Evolutionary conservation across 1,140 invertebrate genomes (phyloP), one percentile per base, ranked within the genome.

Genomic region (Drosophila trapezifrons): DNA sequence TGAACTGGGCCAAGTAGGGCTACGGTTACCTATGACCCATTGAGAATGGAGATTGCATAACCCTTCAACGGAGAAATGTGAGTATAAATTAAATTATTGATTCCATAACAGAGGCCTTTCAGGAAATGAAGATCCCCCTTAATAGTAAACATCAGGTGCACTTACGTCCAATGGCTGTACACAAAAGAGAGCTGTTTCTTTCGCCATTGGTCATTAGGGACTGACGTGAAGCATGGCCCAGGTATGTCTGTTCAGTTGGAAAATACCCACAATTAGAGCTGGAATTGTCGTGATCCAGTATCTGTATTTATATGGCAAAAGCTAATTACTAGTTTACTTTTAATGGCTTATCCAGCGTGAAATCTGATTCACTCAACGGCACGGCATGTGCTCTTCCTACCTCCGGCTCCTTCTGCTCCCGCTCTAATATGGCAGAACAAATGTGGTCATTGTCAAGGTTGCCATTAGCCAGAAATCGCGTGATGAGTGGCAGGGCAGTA

Each of bases 261-360:
- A 78, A 82, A 75, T 75, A 63, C 64, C 69, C 10, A 35, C 66
- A 75, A 82, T 82, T 78, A 82, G 12, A 15, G 37, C 18, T 12
- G 32, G 22, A 54, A 47, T 25, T 71, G 42, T 71, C 67, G 67
- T 67, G 69, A 57, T 70, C 65, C 37, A 22, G 18, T 32, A 18
- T 40, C 35, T 12, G 12, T 67, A 20, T 54, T 67, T 67, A 29
- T 46, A 59, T 3, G 22, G 20, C 15, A 42, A 37, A 37, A 38
- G 54, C 42, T 81, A 74, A 82, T 81, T 73, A 25, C 12, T 29
- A 37, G 51, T 17, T 49, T 15, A 3, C 27, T 46, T 57, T 77
- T 35, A 43, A 42, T 27, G 25, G 45, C 38, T 59, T 75, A 70
- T 63, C 58, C 42, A 75, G 70, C 57, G 70, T 59, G 25, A 78